Conservation (phyloP, 2,113 vertebrate genomes). For the Rhinopomastus cyanomelas region DNA sequence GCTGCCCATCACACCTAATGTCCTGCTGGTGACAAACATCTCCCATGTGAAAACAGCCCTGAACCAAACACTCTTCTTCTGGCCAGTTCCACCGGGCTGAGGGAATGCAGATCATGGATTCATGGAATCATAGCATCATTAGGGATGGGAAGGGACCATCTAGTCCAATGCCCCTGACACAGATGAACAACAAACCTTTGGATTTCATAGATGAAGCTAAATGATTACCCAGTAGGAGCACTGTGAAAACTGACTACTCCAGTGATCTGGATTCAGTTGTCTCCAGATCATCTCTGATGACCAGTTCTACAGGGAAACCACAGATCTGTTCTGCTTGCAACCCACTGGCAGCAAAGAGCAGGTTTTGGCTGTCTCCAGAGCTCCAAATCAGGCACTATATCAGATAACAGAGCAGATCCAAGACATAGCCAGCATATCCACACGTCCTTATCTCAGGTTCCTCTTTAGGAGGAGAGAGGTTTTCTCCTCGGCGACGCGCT, state of each 20-base stretch:
- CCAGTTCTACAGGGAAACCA: neutral
- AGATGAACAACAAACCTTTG: neutral
- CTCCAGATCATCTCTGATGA: neutral
- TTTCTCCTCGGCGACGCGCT: neutral
- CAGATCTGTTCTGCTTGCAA: neutral
- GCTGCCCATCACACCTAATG: neutral
- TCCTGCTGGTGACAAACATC: slow-evolving; percentile 34
- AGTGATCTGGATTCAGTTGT: neutral
- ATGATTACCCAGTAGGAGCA: neutral
- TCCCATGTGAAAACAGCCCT: slow-evolving; percentile 27
- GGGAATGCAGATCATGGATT: too few relatives aligned
- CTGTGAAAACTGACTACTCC: neutral
- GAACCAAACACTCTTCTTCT: slow-evolving; percentile 7
- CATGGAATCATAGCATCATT: too few relatives aligned
- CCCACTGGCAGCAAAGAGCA: neutral
- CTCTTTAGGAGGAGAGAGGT: neutral
- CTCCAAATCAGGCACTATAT: neutral
- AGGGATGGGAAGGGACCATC: too few relatives aligned
- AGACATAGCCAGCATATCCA: neutral
- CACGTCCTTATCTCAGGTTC: neutral
- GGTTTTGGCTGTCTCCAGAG: neutral
- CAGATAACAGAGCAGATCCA: neutral
- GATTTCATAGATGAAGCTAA: neutral
- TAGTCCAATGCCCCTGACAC: too few relatives aligned
- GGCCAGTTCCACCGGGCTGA: neutral